These are phyloP conservation scores for Orcinus orca DNA, from an alignment of 2,113 vertebrate species.

Conservation along the genomic window DNA sequence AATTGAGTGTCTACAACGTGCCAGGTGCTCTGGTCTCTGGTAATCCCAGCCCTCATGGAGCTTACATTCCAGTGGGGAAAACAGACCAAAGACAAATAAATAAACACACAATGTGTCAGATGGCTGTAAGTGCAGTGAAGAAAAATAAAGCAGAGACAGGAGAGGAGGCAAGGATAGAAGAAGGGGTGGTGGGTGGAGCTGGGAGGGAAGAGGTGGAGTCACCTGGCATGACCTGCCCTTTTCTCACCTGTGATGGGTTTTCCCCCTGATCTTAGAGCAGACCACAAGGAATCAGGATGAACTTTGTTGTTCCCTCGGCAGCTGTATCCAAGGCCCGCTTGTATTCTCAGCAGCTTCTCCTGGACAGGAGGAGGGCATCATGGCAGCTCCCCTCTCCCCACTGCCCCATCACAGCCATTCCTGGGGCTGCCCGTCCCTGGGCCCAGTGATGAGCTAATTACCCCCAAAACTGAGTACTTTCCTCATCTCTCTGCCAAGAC, in stretches of 20 bases:
- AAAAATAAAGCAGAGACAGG: background rate
- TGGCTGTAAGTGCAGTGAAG: no score
- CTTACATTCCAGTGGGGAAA: background rate
- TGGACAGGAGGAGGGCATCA: background rate
- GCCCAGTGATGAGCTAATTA: background rate
- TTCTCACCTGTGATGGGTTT: background rate
- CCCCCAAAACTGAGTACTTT: background rate
- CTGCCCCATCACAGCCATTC: background rate
- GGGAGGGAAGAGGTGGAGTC: background rate
- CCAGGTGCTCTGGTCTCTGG: background rate
- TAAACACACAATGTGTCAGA: background rate
- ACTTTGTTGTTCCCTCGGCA: background rate
- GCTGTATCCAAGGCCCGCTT: background rate
- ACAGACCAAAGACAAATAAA: background rate
- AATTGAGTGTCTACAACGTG: background rate
- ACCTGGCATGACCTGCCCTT: background rate
- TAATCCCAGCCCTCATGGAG: background rate
- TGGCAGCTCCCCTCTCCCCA: fast-evolving
- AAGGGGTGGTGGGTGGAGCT: background rate
- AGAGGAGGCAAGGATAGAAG: background rate
- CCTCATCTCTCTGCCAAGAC: background rate
- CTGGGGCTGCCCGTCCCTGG: background rate
- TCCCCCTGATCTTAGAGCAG: background rate
- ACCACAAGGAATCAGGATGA: background rate
- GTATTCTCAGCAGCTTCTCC: background rate